Evolutionary conservation across 2,113 vertebrate genomes (phyloP), one percentile per base, ranked within the genome.

Genomic region (Austrofundulus limnaeus): DNA sequence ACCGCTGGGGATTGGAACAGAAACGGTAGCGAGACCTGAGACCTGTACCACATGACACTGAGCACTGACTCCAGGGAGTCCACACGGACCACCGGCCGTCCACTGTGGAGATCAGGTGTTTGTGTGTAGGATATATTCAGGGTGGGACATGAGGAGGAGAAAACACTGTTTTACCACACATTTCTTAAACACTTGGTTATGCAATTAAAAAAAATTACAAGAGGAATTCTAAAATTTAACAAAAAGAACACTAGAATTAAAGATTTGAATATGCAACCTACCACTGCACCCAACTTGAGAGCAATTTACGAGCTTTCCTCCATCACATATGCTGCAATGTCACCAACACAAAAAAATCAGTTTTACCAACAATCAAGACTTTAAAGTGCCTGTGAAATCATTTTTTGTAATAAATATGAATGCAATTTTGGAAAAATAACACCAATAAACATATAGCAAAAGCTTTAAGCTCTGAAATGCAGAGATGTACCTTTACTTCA

Each of bases 31-130:
- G 88, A 21, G 91, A 92, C 83, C 90, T 92, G 0, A 80, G 77
- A 11, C 94, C 94, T 1, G 83, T 74, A 2, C 94, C 92, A 14
- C 95, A 96, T 0, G 91, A 89, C 17, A 89, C 88, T 0, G 93
- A 94, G 25, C 95, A 96, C 41, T 85, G 80, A 1, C 95, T 93
- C 95, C 95, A 96, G 0, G 94, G 94, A 1, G 94, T 95, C 95
- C 94, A 96, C 0, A 7, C 34, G 0, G 94, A 94, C 95, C 95
- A 95, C 11, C 48, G 74, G 16, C 92, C 91, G 1, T 92, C 87
- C 20, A 83, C 94, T 94, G 37, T 12, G 42, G 17, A 14, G 20
- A 11, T 23, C 14, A 9, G 1, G 24, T 23, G 34, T 38, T 24
- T 37, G 28, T 12, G 9, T 50, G 42, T 1, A 11, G 14, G 9